A percentile compares a stretch with the other conserved stretches of the same genome.
phyloP scores from a whole-genome alignment of 2,797 vertebrate genomes.

The Takifugu ocellatus region DNA sequence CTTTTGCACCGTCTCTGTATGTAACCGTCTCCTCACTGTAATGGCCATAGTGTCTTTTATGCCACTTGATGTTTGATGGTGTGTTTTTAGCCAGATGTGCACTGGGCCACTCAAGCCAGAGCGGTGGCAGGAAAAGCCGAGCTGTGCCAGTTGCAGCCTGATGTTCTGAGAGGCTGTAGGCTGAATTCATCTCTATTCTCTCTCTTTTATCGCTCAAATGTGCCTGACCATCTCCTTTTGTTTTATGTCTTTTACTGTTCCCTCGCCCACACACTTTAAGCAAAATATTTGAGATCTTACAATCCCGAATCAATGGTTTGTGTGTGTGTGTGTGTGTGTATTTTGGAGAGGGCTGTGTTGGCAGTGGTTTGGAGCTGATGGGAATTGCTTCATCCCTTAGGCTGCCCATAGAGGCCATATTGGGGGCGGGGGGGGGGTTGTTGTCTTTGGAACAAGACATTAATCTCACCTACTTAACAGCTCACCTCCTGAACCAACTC shows the following conservation, averaged over 20 bases:
- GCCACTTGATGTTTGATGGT: too few relatives aligned
- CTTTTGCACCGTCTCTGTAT: background rate
- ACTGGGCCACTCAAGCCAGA: slow-evolving; percentile 26
- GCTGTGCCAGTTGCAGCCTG: slow-evolving; percentile 6
- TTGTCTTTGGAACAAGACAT: slow-evolving; percentile 25
- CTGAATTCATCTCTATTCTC: slow-evolving; percentile 35
- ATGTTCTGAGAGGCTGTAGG: slow-evolving; percentile 28
- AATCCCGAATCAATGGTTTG: slow-evolving; percentile 28
- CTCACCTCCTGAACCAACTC: slow-evolving; percentile 5
- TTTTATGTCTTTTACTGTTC: slow-evolving; percentile 24
- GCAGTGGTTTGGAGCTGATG: slow-evolving; percentile 53
- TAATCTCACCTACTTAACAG: slow-evolving; percentile 16
- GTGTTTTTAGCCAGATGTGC: too few relatives aligned
- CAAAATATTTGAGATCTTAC: slow-evolving; percentile 59
- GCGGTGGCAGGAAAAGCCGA: slow-evolving; percentile 39
- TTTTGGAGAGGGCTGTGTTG: slow-evolving; percentile 38
- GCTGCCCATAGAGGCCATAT: slow-evolving; percentile 55
- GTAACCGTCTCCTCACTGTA: too few relatives aligned
- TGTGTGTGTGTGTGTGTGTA: slow-evolving; percentile 24
- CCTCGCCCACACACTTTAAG: slow-evolving; percentile 28
- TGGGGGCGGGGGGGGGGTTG: slow-evolving; percentile 4
- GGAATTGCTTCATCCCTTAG: slow-evolving; percentile 65
- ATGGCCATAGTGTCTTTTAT: too few relatives aligned
- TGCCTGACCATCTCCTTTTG: slow-evolving; percentile 23
- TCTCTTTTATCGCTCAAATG: slow-evolving; percentile 2